A percentile compares a stretch with the other conserved stretches of the same genome.
Evolutionary conservation across 2,888 invertebrate species (phyloP).

Genomic region (Digitonthophagus gazella): DNA sequence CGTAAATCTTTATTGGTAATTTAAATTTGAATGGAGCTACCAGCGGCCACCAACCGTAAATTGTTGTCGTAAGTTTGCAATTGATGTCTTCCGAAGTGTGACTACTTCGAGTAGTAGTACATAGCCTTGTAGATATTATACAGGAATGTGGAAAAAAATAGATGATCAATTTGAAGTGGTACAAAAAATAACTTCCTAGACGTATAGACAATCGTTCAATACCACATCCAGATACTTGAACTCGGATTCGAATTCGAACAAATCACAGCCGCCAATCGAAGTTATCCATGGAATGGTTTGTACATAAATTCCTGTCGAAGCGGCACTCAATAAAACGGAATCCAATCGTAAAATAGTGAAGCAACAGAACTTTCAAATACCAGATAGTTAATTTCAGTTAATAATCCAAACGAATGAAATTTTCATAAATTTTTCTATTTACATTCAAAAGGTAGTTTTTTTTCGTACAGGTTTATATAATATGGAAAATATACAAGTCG

Average conservation of each 20-base stretch:
- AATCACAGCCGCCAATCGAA: not conserved
- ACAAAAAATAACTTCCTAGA: too few relatives aligned
- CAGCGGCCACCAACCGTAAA: not conserved
- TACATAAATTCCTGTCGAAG: not conserved
- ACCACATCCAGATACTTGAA: not conserved
- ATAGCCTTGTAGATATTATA: too few relatives aligned
- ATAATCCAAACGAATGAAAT: too few relatives aligned
- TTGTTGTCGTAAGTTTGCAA: not conserved
- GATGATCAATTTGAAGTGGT: too few relatives aligned
- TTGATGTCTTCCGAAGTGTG: not conserved
- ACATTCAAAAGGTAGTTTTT: too few relatives aligned
- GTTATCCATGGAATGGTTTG: not conserved
- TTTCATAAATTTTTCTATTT: too few relatives aligned
- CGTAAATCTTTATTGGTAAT: not conserved
- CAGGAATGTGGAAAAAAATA: too few relatives aligned
- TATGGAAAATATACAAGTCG: constrained; percentile 34
- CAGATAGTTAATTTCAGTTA: too few relatives aligned
- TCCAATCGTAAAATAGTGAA: not conserved
- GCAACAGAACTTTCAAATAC: not conserved
- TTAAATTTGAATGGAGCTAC: not conserved
- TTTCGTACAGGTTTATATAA: too few relatives aligned
- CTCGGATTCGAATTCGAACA: not conserved
- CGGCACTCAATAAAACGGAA: not conserved
- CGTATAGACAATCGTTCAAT: not conserved
- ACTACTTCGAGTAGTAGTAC: not conserved